Conservation (phyloP, 2,797 vertebrate species). For the Gallirallus australis region DNA sequence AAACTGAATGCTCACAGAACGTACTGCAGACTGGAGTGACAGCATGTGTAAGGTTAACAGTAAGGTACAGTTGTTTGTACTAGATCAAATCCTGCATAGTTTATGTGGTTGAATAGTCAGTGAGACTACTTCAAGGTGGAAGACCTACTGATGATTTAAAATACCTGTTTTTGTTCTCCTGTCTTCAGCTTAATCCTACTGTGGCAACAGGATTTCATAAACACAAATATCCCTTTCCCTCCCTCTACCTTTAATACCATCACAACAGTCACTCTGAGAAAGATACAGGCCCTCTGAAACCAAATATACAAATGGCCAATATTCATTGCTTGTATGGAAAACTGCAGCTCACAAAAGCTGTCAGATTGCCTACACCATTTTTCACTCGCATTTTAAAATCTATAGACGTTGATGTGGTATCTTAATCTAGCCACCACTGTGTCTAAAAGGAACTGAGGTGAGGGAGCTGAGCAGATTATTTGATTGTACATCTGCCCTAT, state of each 20-base stretch:
- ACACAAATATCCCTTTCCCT: neutral
- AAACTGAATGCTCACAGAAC: accelerated
- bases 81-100: neutral
- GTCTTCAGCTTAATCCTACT: neutral
- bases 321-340: neutral
- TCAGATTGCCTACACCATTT: neutral
- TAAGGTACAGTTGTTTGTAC: neutral
- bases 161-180: neutral
- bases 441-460: neutral
- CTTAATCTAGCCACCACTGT: neutral
- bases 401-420: neutral
- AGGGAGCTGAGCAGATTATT: neutral
- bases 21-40: neutral
- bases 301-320: accelerated
- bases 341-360: neutral
- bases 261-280: neutral
- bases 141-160: neutral
- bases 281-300: neutral
- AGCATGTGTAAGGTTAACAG: neutral
- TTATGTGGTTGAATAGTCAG: neutral
- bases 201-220: neutral
- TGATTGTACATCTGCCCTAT: neutral
- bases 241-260: neutral
- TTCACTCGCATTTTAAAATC: neutral
- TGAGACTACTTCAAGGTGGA: neutral